Conservation (phyloP, 2,113 vertebrate species). For the Mungos mungo region DNA sequence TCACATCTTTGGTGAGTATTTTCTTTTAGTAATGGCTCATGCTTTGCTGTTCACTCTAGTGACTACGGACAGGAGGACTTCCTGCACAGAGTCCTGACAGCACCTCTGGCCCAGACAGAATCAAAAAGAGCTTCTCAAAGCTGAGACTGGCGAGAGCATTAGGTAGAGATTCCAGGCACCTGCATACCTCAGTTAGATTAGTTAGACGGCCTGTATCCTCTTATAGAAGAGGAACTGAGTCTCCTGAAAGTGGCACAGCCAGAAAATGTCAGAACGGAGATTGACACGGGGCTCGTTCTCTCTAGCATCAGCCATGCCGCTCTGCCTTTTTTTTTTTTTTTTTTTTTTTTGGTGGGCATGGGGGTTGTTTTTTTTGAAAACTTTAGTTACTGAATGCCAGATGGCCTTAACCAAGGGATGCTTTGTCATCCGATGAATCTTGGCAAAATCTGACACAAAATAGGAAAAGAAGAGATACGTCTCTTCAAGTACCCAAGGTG, state of each 20-base stretch:
- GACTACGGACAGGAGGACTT: not conserved
- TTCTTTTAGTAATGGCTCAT: not conserved
- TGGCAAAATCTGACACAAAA: slow-evolving; percentile 12
- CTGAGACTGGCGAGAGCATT: not conserved
- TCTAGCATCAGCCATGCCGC: not conserved
- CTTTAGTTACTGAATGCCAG: slow-evolving; percentile 20
- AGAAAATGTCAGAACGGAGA: not conserved
- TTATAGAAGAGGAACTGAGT: not conserved
- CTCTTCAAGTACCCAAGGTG: not conserved
- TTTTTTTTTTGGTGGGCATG: not conserved
- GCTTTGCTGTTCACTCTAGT: not conserved
- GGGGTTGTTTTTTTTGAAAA: not conserved
- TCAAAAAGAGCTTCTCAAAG: not conserved
- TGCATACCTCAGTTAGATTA: not conserved
- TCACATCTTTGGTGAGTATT: not conserved
- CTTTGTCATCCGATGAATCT: not conserved
- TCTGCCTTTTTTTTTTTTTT: not conserved
- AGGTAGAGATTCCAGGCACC: not conserved
- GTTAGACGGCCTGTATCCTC: not conserved
- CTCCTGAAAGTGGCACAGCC: not conserved
- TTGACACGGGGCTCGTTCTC: not conserved
- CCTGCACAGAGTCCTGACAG: not conserved
- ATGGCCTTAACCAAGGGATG: not conserved
- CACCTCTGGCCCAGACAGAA: not conserved
- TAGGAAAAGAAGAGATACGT: not conserved